Evolutionary conservation across 2,888 invertebrate species (phyloP), one percentile per base, ranked within the genome.

Genomic region (Eueremaeus valkanovi): DNA sequence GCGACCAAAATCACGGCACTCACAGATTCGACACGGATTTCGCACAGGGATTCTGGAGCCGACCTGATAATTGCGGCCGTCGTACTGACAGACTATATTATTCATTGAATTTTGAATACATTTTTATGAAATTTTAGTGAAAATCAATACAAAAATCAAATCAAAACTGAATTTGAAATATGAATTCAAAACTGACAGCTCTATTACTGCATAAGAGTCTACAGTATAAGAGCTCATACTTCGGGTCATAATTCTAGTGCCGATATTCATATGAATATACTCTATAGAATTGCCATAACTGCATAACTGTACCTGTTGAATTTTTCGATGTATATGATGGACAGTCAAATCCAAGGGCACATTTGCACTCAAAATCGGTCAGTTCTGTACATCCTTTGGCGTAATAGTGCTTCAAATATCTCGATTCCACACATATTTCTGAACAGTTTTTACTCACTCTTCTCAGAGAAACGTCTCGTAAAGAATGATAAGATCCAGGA

Each of bases 311-410:
- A 72, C 31, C 21, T n/a, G 42, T 11, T 31, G 18, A 31, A 45
- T 49, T 31, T n/a, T 49, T 24, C 11, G 29, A 5, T 33, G n/a
- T 3, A 61, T 58, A 6, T 9, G 36, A 24, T 11, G 63, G 51
- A 75, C 76, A 76, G 24, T 70, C 58, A 29, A 70, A 76, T n/a
- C 36, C n/a, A n/a, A 33, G 36, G 21, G 76, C 40, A 75, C 76
- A 76, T 42, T 51, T 49, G 36, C 70, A 76, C 16, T 40, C 73
- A 21, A 27, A n/a, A 42, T 73, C 49, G 6, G 27, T 49, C 6
- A 75, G 18, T 51, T 75, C 24, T 36, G 16, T 31, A 58, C 76
- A 76, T 16, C 49, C 24, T 29, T 42, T 63, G 11, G 6, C 3
- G 18, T 51, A 42, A 21, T 76, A 76, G 36, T 73, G 73, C 18